phyloP scores from a whole-genome alignment of 2,797 vertebrate species.

The Lerista edwardsae region DNA sequence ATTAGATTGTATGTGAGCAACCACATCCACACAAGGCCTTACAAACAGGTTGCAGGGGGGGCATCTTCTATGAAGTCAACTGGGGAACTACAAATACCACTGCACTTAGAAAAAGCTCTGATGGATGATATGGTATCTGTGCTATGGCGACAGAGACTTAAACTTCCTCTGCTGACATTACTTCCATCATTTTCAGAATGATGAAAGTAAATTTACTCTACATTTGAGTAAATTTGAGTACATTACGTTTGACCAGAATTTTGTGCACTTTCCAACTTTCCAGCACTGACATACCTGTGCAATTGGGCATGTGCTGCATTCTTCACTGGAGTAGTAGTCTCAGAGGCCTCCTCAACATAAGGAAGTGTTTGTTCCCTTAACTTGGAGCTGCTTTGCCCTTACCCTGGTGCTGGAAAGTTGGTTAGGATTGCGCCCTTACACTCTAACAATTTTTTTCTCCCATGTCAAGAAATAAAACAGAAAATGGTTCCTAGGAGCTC shows the following conservation, averaged over 20 bases:
- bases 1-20: not conserved
- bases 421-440: too few relatives aligned
- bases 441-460: not conserved
- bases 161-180: not conserved
- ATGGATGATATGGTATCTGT: not conserved
- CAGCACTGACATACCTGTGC: too few relatives aligned
- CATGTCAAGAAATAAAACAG: not conserved
- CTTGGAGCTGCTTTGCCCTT: too few relatives aligned
- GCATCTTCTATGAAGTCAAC: not conserved
- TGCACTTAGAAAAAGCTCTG: not conserved
- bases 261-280: too few relatives aligned
- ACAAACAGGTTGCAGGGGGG: not conserved
- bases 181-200: too few relatives aligned
- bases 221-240: not conserved
- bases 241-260: too few relatives aligned
- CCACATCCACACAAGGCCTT: not conserved
- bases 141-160: not conserved
- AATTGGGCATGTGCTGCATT: too few relatives aligned
- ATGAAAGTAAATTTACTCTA: not conserved
- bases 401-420: too few relatives aligned
- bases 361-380: too few relatives aligned
- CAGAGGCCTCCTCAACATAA: too few relatives aligned
- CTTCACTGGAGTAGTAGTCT: too few relatives aligned
- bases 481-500: not conserved
- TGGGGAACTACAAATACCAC: not conserved